A percentile compares a stretch with the other conserved stretches of the same genome.
phyloP scores from a whole-genome alignment of 2,888 invertebrate genomes.

The Netelia inedita region DNA sequence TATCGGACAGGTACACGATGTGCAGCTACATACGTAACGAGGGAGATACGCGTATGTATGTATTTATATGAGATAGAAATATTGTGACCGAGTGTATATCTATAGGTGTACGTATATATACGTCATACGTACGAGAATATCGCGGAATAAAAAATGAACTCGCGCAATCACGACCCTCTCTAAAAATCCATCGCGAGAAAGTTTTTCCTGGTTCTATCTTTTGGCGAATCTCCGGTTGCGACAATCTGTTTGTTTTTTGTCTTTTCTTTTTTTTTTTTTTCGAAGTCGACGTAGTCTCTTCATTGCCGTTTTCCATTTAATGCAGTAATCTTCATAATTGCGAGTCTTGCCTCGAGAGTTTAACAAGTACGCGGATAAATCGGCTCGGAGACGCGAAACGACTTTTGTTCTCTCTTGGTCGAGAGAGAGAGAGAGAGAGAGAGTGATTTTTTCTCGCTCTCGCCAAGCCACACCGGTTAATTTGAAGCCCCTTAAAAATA shows the following conservation, averaged over 20 bases:
- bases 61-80: no score
- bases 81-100: no score
- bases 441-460: background rate
- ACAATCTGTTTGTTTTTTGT: slow-evolving; percentile 20
- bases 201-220: background rate
- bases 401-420: slow-evolving; percentile 12
- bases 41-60: no score
- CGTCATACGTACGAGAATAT: no score
- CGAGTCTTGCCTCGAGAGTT: slow-evolving; percentile 41
- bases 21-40: no score
- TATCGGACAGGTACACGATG: background rate
- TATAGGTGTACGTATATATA: no score
- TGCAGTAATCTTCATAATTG: slow-evolving; percentile 56
- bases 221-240: background rate
- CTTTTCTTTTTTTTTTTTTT: slow-evolving; percentile 1
- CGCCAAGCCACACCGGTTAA: slow-evolving; percentile 30
- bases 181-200: slow-evolving; percentile 14
- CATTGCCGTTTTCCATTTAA: slow-evolving; percentile 30
- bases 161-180: slow-evolving; percentile 22
- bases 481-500: slow-evolving; percentile 54
- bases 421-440: no score
- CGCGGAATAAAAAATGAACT: background rate
- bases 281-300: slow-evolving; percentile 4
- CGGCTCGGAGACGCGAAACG: slow-evolving; percentile 16
- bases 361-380: slow-evolving; percentile 19